phyloP scores from a whole-genome alignment of 1,140 invertebrate genomes.

The Zaprionus ornatus region DNA sequence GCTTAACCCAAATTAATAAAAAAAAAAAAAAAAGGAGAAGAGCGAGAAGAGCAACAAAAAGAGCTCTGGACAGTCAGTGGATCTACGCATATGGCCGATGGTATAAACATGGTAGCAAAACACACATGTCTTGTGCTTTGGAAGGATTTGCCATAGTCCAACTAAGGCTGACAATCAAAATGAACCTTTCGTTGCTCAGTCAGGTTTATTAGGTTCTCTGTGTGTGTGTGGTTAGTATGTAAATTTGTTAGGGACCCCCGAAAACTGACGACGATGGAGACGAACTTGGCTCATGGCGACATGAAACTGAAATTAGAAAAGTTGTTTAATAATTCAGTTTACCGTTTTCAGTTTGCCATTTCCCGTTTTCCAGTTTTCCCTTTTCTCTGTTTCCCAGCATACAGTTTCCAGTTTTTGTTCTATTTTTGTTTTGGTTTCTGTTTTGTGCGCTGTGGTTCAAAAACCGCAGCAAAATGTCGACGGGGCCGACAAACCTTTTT shows the following conservation, averaged over 20 bases:
- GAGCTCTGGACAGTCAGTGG: constrained; percentile 54
- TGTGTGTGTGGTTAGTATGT: constrained; percentile 53
- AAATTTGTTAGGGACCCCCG: constrained; percentile 46
- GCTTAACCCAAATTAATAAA: constrained; percentile 80
- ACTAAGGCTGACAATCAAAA: constrained; percentile 36
- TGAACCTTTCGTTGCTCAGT: constrained; percentile 54
- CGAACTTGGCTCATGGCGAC: constrained; percentile 28
- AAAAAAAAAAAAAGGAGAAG: constrained; percentile 29
- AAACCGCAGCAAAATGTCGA: constrained; percentile 36
- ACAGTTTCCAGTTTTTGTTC: neutral
- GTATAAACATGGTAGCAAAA: constrained; percentile 46
- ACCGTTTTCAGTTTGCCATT: constrained; percentile 30
- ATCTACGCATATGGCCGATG: constrained; percentile 65
- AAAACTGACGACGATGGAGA: neutral
- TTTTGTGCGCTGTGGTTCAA: constrained; percentile 19
- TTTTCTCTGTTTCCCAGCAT: constrained; percentile 1
- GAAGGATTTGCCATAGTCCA: constrained; percentile 20
- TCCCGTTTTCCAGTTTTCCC: constrained; percentile 4
- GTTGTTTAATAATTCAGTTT: constrained; percentile 77
- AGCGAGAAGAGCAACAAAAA: neutral
- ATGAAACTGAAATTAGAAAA: constrained; percentile 74
- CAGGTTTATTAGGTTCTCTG: constrained; percentile 65
- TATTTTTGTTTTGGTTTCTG: constrained; percentile 4
- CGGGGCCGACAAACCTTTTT: constrained; percentile 51
- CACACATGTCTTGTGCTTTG: constrained; percentile 49